phyloP scores from a whole-genome alignment of 1,140 invertebrate species.

The Globodera rostochiensis region DNA sequence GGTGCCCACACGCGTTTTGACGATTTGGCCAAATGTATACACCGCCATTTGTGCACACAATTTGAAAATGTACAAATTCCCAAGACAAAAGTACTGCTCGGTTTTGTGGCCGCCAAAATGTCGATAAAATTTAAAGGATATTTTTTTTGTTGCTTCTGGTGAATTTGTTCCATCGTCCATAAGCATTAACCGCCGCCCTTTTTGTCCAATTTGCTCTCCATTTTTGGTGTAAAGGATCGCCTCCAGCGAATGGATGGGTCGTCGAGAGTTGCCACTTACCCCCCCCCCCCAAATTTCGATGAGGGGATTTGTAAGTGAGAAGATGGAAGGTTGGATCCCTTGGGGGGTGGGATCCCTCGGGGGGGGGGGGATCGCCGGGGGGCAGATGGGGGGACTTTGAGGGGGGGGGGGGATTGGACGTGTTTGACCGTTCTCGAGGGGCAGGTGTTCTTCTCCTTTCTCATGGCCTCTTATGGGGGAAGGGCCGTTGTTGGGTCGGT shows the following conservation, averaged over 20 bases:
- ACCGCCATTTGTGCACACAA: no score
- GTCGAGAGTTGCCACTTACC: conserved; percentile 16
- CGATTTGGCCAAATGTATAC: no score
- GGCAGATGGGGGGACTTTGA: not conserved
- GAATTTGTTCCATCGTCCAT: no score
- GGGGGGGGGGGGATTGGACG: not conserved
- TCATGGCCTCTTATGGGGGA: not conserved
- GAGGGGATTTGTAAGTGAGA: conserved; percentile 33
- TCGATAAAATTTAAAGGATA: no score
- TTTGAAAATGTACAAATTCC: no score
- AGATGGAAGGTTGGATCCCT: not conserved
- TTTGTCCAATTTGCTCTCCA: no score
- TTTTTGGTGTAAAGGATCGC: conserved; percentile 1
- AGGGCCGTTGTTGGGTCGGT: not conserved
- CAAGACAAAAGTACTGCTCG: no score
- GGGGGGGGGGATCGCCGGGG: not conserved
- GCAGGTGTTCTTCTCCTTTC: conserved; percentile 4
- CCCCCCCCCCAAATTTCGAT: not conserved
- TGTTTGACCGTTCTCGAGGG: conserved; percentile 13
- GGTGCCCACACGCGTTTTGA: no score
- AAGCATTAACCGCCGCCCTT: no score
- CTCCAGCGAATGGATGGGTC: not conserved
- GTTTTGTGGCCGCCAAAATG: no score
- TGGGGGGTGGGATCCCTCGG: not conserved
- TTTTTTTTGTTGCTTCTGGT: no score